Evolutionary conservation across 2,113 vertebrate species (phyloP).

Genomic region (Brachypodius melanocephalos): DNA sequence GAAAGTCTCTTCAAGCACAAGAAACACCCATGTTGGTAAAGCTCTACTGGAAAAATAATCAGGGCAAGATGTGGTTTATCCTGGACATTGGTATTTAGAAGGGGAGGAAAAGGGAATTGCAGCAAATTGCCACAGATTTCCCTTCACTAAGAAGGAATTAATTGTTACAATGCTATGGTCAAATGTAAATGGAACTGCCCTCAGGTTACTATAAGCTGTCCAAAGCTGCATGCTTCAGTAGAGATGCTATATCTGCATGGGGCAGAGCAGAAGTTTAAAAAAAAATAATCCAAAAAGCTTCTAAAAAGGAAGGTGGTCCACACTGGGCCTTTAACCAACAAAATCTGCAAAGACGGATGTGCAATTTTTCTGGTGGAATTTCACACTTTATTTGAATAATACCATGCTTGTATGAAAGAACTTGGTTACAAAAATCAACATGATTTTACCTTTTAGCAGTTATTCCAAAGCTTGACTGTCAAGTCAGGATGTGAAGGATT

Average conservation of each 20-base stretch:
- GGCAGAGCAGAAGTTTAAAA: not conserved
- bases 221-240: not conserved
- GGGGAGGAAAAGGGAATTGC: not conserved
- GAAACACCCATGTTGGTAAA: rapidly evolving
- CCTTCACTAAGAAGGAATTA: not conserved
- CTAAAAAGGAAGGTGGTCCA: not conserved
- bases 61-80: not conserved
- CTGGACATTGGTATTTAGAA: not conserved
- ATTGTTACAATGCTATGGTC: not conserved
- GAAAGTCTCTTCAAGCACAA: not conserved
- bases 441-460: not conserved
- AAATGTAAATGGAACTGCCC: not conserved
- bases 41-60: not conserved
- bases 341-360: not conserved
- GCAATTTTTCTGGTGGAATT: not conserved
- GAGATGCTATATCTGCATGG: rapidly evolving
- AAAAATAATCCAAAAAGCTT: not conserved
- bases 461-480: not conserved
- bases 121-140: not conserved
- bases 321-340: not conserved
- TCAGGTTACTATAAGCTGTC: not conserved
- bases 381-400: not conserved
- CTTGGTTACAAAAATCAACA: not conserved
- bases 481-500: not conserved
- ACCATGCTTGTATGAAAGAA: not conserved